Evolutionary conservation across 2,888 invertebrate genomes (phyloP), one percentile per base, ranked within the genome.

Genomic region (Chrysina gloriosa): DNA sequence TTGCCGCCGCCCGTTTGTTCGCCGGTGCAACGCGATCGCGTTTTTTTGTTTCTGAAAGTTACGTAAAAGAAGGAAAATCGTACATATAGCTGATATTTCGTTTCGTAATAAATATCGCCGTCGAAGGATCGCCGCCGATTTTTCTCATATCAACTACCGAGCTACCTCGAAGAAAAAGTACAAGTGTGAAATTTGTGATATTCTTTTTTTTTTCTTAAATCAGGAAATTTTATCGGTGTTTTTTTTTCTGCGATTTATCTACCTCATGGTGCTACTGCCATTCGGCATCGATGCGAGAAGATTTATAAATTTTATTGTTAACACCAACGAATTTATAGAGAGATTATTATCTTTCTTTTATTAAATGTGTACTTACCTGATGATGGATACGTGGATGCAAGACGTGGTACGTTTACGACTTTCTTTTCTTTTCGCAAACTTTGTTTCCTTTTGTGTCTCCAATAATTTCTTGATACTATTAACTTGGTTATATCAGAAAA

Each of bases 351-450:
- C n/a, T n/a, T n/a, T n/a, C n/a, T 31, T 31, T 7, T 31, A 23
- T 42, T 61, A 45, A 34, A 63, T 66, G 61, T 63, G 61, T 47
- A 45, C 65, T 21, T 65, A 66, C 52, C 14, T 63, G 61, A 72
- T 65, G 61, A 83, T 83, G 83, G 83, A 83, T 72, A 79, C 77
- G 67, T 84, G 84, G 84, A 83, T 83, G 83, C 81, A 83, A 67
- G 81, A 83, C 75, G 79, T 84, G 82, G 84, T 84, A 82, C 65
- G 81, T 77, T 70, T 69, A 54, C 45, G 21, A 21, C 19, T 45
- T 45, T 21, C 21, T 45, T 16, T 45, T 19, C 65, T 36, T 48
- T 64, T 45, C 19, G 5, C 3, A 36, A 9, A 19, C 7, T 45
- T 45, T 45, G 16, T 16, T 45, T 6, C 19, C n/a, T 31, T 31